phyloP scores from a whole-genome alignment of 2,797 vertebrate genomes.

The Thunnus albacares region DNA sequence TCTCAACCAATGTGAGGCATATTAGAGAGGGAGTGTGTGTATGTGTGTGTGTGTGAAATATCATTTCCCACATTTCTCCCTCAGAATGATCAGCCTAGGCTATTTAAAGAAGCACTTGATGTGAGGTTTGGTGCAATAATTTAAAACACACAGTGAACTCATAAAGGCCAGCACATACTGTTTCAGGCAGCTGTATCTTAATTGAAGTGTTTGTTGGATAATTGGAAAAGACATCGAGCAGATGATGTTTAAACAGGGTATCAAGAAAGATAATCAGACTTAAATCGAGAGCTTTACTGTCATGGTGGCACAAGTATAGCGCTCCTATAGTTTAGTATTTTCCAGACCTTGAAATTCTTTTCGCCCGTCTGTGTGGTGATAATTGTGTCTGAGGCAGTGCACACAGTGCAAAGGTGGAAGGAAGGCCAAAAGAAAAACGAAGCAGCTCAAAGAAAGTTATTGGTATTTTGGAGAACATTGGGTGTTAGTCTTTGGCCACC shows the following conservation, averaged over 20 bases:
- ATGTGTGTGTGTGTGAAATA: slow-evolving; percentile 5
- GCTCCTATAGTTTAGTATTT: background rate
- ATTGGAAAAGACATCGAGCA: background rate
- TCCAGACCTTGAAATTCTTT: background rate
- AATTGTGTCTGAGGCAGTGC: no score
- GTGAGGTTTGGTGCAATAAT: background rate
- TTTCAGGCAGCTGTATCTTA: background rate
- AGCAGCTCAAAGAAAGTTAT: no score
- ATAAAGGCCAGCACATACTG: background rate
- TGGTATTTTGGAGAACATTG: background rate
- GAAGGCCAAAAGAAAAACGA: no score
- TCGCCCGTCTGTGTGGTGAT: background rate
- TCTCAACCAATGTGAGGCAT: slow-evolving; percentile 13
- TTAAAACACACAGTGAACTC: background rate
- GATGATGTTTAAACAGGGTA: background rate
- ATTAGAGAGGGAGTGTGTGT: background rate
- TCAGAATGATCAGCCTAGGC: background rate
- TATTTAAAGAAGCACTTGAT: background rate
- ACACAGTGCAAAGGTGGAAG: background rate
- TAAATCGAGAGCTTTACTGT: background rate
- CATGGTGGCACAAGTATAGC: background rate
- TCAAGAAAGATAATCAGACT: no score
- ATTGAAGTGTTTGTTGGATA: background rate
- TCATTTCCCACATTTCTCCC: background rate
- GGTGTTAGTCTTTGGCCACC: background rate